Base-by-base conservation (phyloP, 2,888 invertebrate species). In the Brenthis hecate region DNA sequence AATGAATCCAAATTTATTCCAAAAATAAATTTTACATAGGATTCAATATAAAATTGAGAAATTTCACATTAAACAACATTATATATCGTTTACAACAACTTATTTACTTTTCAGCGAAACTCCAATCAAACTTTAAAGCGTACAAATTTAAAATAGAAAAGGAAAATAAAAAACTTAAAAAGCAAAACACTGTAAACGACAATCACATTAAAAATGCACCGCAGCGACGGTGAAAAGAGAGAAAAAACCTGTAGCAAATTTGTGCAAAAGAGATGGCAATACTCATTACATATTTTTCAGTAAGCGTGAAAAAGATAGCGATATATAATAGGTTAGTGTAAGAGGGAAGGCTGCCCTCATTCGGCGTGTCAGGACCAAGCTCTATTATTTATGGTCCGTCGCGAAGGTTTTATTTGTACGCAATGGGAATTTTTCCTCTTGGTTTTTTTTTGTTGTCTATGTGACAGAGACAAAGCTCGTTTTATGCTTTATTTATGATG, bases 321-420 rank as follows among this genome's bases (percentile, higher is more conserved):
- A 23, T 36, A 62, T 58, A 23, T 14, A 13, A 23, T 43, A 36
- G 19, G 13, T 61, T 14, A 13, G 65, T 23, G 65, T 14, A 60
- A 66, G 51, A 55, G 53, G 11, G 56, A 47, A 66, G 58, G 67
- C 32, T 28, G 36, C 65, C 70, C 63, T 90, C 85, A 90, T 91
- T 90, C 88, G 84, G 86, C 78, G 84, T 89, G 90, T 90, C 89
- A 86, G 77, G 58, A 76, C 76, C 90, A 88, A 81, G 71, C 77
- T 86, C 80, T 82, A 88, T 89, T 88, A 89, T 88, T 89, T 88
- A 88, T 87, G 78, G 81, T 75, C 50, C 68, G 66, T 69, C 68
- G 69, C 63, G 56, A 57, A 54, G 65, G 65, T 66, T 68, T 66
- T 66, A 64, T 71, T 68, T 63, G 70, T 66, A 63, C 66, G 66